Evolutionary conservation across 2,888 invertebrate species (phyloP).

Genomic region (Campoplex capitator): DNA sequence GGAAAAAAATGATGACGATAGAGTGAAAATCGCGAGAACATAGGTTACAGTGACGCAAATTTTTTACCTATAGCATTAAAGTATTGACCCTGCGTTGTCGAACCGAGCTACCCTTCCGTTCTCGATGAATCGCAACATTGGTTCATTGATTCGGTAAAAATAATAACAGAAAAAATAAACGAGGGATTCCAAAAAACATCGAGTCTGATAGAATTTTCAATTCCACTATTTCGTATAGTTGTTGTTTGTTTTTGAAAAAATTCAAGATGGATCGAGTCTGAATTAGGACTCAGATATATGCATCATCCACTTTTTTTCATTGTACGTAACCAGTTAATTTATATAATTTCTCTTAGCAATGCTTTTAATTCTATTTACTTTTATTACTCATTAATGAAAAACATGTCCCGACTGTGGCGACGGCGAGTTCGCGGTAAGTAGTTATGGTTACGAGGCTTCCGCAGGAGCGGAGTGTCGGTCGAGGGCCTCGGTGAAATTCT

Average conservation of each 20-base stretch:
- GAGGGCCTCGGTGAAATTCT: conserved; percentile 60
- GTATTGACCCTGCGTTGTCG: conserved; percentile 46
- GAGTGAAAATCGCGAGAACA: conserved; percentile 29
- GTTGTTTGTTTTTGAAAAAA: background rate
- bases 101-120: background rate
- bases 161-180: background rate
- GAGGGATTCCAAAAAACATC: background rate
- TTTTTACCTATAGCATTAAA: conserved; percentile 45
- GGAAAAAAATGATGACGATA: conserved; percentile 62
- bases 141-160: conserved; percentile 53
- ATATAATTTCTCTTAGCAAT: too few relatives aligned
- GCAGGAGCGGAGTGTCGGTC: conserved; percentile 2
- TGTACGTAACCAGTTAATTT: background rate
- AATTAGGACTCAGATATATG: background rate
- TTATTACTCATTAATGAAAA: background rate
- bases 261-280: too few relatives aligned
- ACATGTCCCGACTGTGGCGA: conserved; percentile 41
- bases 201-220: conserved; percentile 36
- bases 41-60: conserved; percentile 16
- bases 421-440: conserved; percentile 67
- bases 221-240: background rate
- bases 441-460: conserved; percentile 68
- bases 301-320: background rate
- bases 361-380: background rate
- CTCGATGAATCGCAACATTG: conserved; percentile 47